A percentile compares a stretch with the other conserved stretches of the same genome.
These are phyloP conservation scores for Aeoliscus strigatus DNA, from an alignment of 2,797 vertebrate genomes.

Conservation along the genomic window DNA sequence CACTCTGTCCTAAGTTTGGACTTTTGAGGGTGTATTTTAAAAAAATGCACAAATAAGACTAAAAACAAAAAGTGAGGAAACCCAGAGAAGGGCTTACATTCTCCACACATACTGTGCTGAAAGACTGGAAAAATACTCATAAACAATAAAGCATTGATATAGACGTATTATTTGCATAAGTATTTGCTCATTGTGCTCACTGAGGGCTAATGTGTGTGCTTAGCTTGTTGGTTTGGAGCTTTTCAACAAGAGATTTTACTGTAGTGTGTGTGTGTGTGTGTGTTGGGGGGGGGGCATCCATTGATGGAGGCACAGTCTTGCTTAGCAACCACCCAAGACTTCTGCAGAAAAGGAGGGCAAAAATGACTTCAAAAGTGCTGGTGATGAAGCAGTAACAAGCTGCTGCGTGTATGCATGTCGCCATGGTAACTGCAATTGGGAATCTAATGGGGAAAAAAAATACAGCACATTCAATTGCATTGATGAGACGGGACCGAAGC, in stretches of 20 bases:
- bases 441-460: constrained; percentile 34
- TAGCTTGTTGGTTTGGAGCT: constrained; percentile 19
- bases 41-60: no score
- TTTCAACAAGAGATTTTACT: no score
- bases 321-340: constrained; percentile 56
- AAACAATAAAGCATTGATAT: no score
- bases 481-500: constrained; percentile 31
- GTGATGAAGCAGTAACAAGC: constrained; percentile 59
- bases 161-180: no score
- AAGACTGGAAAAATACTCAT: no score
- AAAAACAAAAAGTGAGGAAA: no score
- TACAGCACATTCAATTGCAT: constrained; percentile 47
- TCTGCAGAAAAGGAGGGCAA: constrained; percentile 2
- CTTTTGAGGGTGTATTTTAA: no score
- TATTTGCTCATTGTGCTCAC: no score
- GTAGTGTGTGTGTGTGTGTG: no score
- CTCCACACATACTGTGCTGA: no score
- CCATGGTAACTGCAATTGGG: constrained; percentile 50
- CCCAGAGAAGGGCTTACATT: no score
- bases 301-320: constrained; percentile 49
- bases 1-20: no score
- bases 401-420: constrained; percentile 24
- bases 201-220: constrained; percentile 1
- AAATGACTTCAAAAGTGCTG: constrained; percentile 35
- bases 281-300: constrained; percentile 53